Base-by-base conservation (phyloP, 2,888 invertebrate species). In the Oscheius sp. region DNA sequence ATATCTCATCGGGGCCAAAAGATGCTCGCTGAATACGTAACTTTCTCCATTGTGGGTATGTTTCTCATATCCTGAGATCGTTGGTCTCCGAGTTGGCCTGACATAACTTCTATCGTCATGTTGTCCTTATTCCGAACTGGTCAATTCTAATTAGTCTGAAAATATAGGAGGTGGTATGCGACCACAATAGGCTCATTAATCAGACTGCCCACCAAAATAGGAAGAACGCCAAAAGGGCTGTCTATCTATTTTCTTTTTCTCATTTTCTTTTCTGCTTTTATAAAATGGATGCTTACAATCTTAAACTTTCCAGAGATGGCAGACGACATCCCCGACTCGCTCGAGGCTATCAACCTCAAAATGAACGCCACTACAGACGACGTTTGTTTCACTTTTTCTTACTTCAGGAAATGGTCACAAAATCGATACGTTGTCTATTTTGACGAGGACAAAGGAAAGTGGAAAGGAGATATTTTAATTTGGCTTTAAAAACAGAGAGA, bases 351-450 rank as follows among this genome's bases (percentile, higher is more conserved):
- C 77, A 87, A 88, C 75, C 81, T 88, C 63, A 86, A 85, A 73
- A 88, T 88, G 81, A 87, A 88, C 73, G 78, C 83, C 12, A 83
- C 82, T 16, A 83, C 88, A 18, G 88, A 88, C 73, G 88, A 88
- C 35, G 88, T 87, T 68, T 78, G 86, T 84, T 45, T 25, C 29
- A 1, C 7, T 23, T 13, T 41, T 61, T 6, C 35, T 35, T 35
- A 35, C 9, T 35, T 55, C 55, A 55, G 21, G 23, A 6, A 18
- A 23, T 21, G 55, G 21, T 23, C 25, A 55, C 49, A 49, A 35
- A n/a, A 35, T 35, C 35, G 9, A 35, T 35, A 35, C 35, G 35
- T 3, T 35, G 35, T 35, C 35, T 35, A 35, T 35, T 35, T 35
- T 35, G 35, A 35, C 35, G 3, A 6, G 3, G 35, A 3, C 9